Evolutionary conservation across 2,888 invertebrate species (phyloP), one percentile per base, ranked within the genome.

Genomic region (Polyploca ridens): DNA sequence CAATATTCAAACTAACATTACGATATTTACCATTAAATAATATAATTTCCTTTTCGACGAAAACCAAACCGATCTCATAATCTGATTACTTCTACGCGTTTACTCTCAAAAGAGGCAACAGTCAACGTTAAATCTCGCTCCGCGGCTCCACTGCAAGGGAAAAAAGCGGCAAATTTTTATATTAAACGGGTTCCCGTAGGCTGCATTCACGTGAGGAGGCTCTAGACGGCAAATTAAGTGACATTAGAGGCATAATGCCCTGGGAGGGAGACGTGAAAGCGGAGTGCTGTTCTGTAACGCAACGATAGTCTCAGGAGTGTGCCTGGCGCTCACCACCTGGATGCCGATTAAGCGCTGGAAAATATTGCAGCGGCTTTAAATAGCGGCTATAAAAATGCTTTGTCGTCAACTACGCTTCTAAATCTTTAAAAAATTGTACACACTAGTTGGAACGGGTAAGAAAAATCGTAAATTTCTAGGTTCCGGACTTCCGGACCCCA

Each of bases 211-310:
- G 89, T 91, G 90, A 91, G 91, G 87, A 86, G 86, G 88, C 90
- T 84, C 92, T 91, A 91, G 90, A 92, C 92, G 89, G 90, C 88
- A 91, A 92, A 93, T 93, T 93, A 91, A 93, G 93, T 93, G 93
- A 92, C 91, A 92, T 93, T 93, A 93, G 88, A 86, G 89, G 86
- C 81, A 92, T 92, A 93, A 92, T 92, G 89, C 88, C 85, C 79
- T 85, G 80, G 86, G 87, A 84, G 89, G 88, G 85, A 86, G 85
- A 88, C 86, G 88, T 90, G 90, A 90, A 90, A 87, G 90, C 88
- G 74, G 86, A 90, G 91, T 82, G 91, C 83, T 87, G 87, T 88
- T 86, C 84, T 86, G 71, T 70, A 78, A 81, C 87, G 91, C 85
- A 84, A 87, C 84, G 89, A 77, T 88, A 82, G 84, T 75, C 82